Evolutionary conservation across 1,140 invertebrate genomes (phyloP).

Genomic region (Akabosia matsudoensis): DNA sequence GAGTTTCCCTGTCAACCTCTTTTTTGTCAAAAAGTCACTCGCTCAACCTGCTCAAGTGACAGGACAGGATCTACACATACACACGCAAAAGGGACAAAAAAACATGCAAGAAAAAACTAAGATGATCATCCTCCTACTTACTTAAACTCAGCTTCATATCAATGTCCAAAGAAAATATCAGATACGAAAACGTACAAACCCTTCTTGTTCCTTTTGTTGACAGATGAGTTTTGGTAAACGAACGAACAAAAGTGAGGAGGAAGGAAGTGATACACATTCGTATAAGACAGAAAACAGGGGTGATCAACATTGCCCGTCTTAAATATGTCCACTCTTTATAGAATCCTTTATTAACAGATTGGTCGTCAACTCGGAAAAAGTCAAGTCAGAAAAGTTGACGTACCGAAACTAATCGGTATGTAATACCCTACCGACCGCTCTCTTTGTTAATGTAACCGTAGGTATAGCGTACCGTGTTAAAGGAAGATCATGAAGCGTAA

Average conservation of each 20-base stretch:
- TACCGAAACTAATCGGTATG: constrained; percentile 6
- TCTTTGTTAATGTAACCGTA: too few species aligned
- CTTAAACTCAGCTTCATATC: not conserved
- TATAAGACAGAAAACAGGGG: constrained; percentile 4
- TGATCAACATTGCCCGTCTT: not conserved
- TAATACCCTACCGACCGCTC: too few species aligned
- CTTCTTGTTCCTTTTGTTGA: not conserved
- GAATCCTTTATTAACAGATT: not conserved
- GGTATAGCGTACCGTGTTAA: too few species aligned
- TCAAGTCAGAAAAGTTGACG: not conserved
- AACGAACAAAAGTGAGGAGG: not conserved
- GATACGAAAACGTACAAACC: not conserved
- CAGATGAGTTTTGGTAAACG: not conserved
- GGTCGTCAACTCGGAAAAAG: not conserved
- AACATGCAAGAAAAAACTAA: not conserved
- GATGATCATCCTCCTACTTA: not conserved
- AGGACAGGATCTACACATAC: constrained; percentile 17
- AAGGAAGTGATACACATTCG: constrained; percentile 5
- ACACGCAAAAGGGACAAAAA: not conserved
- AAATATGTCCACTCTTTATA: not conserved
- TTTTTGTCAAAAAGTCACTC: constrained; percentile 15
- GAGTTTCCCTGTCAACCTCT: constrained; percentile 8
- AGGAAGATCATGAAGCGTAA: too few species aligned
- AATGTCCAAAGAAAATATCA: not conserved
- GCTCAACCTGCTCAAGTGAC: not conserved